Conservation (phyloP, 2,113 vertebrate species). For the Ranitomeya variabilis region DNA sequence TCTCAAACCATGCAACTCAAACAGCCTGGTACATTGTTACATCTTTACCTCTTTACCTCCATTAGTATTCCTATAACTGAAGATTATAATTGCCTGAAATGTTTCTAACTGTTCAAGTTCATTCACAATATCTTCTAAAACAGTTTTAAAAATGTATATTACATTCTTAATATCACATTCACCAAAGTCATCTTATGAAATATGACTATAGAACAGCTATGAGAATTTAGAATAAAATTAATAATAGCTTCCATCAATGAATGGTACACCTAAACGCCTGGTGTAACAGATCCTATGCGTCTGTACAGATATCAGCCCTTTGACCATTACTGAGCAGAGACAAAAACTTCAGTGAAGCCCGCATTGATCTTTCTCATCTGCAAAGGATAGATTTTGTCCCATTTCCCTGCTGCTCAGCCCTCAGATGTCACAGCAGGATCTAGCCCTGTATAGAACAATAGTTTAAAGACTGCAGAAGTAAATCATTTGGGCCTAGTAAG, state of each 20-base stretch:
- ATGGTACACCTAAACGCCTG: background rate
- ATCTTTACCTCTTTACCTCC: too few relatives aligned
- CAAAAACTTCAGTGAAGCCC: slow-evolving; percentile 1
- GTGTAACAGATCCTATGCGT: background rate
- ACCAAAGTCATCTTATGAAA: too few relatives aligned
- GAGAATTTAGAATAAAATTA: too few relatives aligned
- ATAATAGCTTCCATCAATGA: background rate
- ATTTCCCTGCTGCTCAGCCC: slow-evolving; percentile 10
- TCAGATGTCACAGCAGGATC: slow-evolving; percentile 14
- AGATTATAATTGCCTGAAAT: too few relatives aligned
- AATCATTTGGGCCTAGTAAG: background rate
- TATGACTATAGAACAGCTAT: too few relatives aligned
- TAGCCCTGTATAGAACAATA: background rate
- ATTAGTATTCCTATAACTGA: too few relatives aligned
- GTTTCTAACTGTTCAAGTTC: too few relatives aligned
- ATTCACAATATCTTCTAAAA: too few relatives aligned
- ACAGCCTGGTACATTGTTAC: too few relatives aligned
- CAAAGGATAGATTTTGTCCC: background rate
- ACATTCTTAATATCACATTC: too few relatives aligned
- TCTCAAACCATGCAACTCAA: too few relatives aligned
- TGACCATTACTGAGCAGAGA: background rate
- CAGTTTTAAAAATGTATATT: too few relatives aligned
- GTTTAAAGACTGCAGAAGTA: background rate
- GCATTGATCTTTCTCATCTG: slow-evolving; percentile 10
- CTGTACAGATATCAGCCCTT: background rate